Percentiles rank a stretch among this genome's conserved stretches.
Evolutionary conservation across 2,797 vertebrate genomes (phyloP).

Genomic region (Stomatorhinus walkeri): DNA sequence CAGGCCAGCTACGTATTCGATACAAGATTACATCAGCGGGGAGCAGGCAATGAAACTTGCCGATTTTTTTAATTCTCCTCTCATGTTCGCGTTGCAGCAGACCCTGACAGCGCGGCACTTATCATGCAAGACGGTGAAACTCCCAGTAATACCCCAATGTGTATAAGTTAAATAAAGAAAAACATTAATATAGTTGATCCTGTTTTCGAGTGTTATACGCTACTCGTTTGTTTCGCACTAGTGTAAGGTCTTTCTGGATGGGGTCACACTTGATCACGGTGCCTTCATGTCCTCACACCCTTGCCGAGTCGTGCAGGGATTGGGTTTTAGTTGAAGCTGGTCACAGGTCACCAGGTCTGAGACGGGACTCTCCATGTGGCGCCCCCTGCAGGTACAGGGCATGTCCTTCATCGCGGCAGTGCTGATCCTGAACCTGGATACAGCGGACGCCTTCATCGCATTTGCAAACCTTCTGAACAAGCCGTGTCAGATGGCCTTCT

Average conservation of each 20-base stretch:
- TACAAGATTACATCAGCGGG: neutral
- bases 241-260: neutral
- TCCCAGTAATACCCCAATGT: neutral
- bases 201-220: neutral
- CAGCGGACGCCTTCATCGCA: constrained; percentile 87
- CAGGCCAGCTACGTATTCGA: neutral
- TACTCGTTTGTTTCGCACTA: neutral
- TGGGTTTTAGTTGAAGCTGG: neutral
- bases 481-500: constrained; percentile 91
- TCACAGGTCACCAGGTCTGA: neutral
- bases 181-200: neutral
- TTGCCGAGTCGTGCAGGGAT: neutral
- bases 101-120: neutral
- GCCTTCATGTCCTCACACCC: neutral
- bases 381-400: constrained; percentile 73
- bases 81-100: neutral
- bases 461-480: constrained; percentile 91
- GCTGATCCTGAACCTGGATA: constrained; percentile 82
- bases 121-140: neutral
- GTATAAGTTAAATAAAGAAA: neutral
- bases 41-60: neutral
- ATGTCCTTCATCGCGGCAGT: constrained; percentile 92
- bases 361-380: neutral
- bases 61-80: neutral
- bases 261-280: neutral